A percentile compares a stretch with the other conserved stretches of the same genome.
Conservation (phyloP, 2,888 invertebrate genomes). For the Lasioglossum malachurum region DNA sequence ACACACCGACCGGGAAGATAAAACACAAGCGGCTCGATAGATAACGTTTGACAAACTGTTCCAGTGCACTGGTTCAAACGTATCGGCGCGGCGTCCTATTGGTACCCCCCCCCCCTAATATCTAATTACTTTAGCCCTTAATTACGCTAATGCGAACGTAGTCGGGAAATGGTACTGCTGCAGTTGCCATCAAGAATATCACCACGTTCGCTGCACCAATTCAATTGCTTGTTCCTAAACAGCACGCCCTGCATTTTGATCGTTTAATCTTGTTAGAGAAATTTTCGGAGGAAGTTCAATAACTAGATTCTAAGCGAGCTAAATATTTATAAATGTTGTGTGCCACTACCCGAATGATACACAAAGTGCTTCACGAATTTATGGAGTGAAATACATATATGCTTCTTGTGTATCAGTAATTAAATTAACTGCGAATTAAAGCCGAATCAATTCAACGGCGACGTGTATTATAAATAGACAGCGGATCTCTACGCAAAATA, state of each 20-base stretch:
- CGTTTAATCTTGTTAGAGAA: not conserved
- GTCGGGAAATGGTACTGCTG: not conserved
- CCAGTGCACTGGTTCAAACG: not conserved
- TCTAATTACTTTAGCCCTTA: constrained; percentile 31
- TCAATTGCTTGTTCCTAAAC: not conserved
- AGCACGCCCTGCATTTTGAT: not conserved
- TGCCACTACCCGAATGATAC: not conserved
- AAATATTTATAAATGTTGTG: not conserved
- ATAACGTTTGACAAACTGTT: constrained; percentile 36
- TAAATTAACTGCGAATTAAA: no score
- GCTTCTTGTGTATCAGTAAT: no score
- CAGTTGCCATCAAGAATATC: constrained; percentile 4
- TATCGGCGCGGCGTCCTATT: not conserved
- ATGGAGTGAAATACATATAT: no score
- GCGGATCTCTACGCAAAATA: no score
- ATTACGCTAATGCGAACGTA: constrained; percentile 12
- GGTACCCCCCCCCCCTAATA: constrained; percentile 9
- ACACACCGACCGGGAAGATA: constrained; percentile 8
- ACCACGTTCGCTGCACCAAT: not conserved
- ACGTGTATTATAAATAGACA: no score
- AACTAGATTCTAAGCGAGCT: not conserved
- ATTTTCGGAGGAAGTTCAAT: not conserved
- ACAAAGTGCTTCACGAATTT: no score
- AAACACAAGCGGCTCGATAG: not conserved
- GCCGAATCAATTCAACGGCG: no score